These are phyloP conservation scores for Pharmacophagus antenor DNA, from an alignment of 2,888 invertebrate species.

Conservation along the genomic window DNA sequence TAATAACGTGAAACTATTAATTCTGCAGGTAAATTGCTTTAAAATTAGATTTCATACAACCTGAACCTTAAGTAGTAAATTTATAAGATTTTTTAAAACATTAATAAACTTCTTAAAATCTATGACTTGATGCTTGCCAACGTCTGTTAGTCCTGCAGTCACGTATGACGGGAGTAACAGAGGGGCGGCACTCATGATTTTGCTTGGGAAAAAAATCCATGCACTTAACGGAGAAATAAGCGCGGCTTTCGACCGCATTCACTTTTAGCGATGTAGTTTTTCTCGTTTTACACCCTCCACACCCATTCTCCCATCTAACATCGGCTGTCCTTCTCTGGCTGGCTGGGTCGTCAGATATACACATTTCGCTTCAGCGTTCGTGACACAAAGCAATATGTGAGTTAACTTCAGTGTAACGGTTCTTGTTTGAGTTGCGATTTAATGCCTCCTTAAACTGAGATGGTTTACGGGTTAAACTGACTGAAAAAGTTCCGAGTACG, in stretches of 20 bases:
- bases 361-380: conserved; percentile 74
- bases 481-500: conserved; percentile 76
- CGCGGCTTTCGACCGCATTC: conserved; percentile 80
- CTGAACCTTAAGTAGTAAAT: background rate
- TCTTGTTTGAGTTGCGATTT: conserved; percentile 81
- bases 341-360: conserved; percentile 60
- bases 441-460: conserved; percentile 81
- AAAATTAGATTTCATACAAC: too few relatives aligned
- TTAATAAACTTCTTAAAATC: background rate
- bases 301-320: conserved; percentile 67
- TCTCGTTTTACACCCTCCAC: conserved; percentile 78
- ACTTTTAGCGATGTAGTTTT: conserved; percentile 81
- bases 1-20: too few relatives aligned
- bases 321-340: conserved; percentile 66
- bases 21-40: too few relatives aligned
- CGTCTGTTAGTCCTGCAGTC: background rate
- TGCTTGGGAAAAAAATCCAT: conserved; percentile 78
- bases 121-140: background rate
- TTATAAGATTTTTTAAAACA: background rate
- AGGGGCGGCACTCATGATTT: conserved; percentile 57
- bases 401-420: conserved; percentile 79
- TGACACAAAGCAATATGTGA: conserved; percentile 81
- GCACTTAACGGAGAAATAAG: conserved; percentile 79
- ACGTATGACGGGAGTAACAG: conserved; percentile 20
- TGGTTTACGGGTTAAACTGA: conserved; percentile 79